Conservation (phyloP, 1,140 invertebrate species). For the Zaprionus africanus region DNA sequence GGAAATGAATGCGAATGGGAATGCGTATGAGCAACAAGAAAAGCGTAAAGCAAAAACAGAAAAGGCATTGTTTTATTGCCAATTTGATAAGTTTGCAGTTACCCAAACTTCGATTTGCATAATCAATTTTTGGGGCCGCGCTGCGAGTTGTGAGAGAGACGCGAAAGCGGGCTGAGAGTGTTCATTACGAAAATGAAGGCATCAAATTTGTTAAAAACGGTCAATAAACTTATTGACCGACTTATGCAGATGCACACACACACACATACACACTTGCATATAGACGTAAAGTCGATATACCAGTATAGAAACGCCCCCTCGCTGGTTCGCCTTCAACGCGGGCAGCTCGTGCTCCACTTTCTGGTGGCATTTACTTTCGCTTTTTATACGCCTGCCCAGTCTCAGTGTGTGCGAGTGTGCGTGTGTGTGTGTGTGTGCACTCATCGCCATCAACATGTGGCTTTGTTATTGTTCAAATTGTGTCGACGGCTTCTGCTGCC, state of each 20-base stretch:
- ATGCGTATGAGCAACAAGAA: not conserved
- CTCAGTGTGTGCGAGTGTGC: constrained; percentile 6
- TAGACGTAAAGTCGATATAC: constrained; percentile 26
- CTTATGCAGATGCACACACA: constrained; percentile 43
- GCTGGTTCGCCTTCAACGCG: constrained; percentile 70
- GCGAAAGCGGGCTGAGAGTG: constrained; percentile 38
- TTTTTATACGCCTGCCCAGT: constrained; percentile 48
- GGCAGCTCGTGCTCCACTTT: constrained; percentile 72
- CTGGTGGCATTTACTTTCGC: constrained; percentile 74
- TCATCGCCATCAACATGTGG: constrained; percentile 37
- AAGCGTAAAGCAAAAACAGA: constrained; percentile 15
- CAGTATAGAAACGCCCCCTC: constrained; percentile 62
- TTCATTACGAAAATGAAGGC: constrained; percentile 62
- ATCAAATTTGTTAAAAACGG: constrained; percentile 62
- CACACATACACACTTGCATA: constrained; percentile 5
- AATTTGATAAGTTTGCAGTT: constrained; percentile 58
- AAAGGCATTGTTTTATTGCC: constrained; percentile 56
- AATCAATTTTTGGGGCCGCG: constrained; percentile 35
- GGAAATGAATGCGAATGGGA: constrained; percentile 21
- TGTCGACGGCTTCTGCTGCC: constrained; percentile 48
- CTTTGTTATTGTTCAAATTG: constrained; percentile 55
- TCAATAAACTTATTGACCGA: constrained; percentile 82
- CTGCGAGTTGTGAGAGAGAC: constrained; percentile 10
- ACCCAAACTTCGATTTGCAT: constrained; percentile 63
- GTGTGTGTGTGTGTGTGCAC: constrained; percentile 30